Evolutionary conservation across 2,888 invertebrate genomes (phyloP), one percentile per base, ranked within the genome.

Genomic region (Antheraea yamamai): DNA sequence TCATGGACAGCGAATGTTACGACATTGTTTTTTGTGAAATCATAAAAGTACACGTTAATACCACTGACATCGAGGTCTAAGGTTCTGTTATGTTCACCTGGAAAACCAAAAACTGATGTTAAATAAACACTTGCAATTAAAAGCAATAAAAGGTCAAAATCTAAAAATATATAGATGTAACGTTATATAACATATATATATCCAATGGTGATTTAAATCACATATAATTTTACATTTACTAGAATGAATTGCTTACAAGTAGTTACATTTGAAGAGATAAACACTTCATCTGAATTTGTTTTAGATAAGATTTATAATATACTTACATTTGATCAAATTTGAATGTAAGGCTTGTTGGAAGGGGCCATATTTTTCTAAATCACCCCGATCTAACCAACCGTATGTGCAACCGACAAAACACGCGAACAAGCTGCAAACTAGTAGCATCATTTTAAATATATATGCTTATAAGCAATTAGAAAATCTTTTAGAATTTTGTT

Each of bases 251-350:
- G 6, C 18, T 16, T 18, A 20, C 18, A 55, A 55, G 20, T 55
- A 55, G 18, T 58, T 58, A 20, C n/a, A n/a, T n/a, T n/a, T n/a
- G n/a, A n/a, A n/a, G n/a, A n/a, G n/a, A n/a, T n/a, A n/a, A n/a
- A n/a, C n/a, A n/a, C n/a, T n/a, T n/a, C 0, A 58, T 58, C 4
- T 58, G 7, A n/a, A 7, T 20, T 58, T n/a, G n/a, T n/a, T 58
- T 2, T 10, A n/a, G 58, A 20, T 20, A n/a, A 58, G 30, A 6
- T 58, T 30, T 30, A 6, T 14, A 18, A 72, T 14, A n/a, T 68
- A 75, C 93, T 92, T 82, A 94, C 93, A 93, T 87, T 93, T 92
- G 4, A 93, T 88, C 58, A 91, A 82, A 23, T 85, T 87, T 0
- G 91, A 92, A 68, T 84, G 84, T 23, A 94, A 78, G 2, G 87